Conservation (phyloP, 2,888 invertebrate species). For the Pyralis farinalis region DNA sequence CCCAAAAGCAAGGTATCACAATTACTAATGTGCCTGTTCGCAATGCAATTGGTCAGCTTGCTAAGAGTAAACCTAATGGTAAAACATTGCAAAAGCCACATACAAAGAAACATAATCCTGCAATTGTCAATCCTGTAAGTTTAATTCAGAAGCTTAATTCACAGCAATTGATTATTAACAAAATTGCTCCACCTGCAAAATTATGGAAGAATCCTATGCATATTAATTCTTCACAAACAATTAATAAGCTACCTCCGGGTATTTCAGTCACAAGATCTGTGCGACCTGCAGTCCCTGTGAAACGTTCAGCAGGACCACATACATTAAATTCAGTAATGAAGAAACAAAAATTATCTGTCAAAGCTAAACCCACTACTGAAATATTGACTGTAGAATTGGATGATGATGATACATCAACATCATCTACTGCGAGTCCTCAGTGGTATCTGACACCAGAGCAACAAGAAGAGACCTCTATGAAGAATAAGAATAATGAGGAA, state of each 20-base stretch:
- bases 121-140: constrained; percentile 28
- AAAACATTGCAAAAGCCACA: constrained; percentile 8
- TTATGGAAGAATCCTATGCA: constrained; percentile 23
- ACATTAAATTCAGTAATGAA: constrained; percentile 11
- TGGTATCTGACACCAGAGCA: constrained; percentile 73
- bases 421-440: constrained; percentile 38
- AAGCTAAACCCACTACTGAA: constrained; percentile 19
- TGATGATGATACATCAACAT: constrained; percentile 46
- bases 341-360: constrained; percentile 17
- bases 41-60: constrained; percentile 29
- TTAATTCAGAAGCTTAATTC: constrained; percentile 23
- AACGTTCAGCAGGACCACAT: constrained; percentile 17
- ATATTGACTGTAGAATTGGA: constrained; percentile 60
- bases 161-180: constrained; percentile 23
- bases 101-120: not conserved
- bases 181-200: constrained; percentile 12
- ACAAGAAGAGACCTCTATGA: constrained; percentile 24
- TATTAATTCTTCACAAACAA: constrained; percentile 24
- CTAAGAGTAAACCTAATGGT: constrained; percentile 13
- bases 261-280: constrained; percentile 46
- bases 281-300: constrained; percentile 2
- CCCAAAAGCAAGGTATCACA: constrained; percentile 27
- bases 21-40: constrained; percentile 30
- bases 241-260: constrained; percentile 48
- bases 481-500: constrained; percentile 58